A percentile compares a stretch with the other conserved stretches of the same genome.
phyloP scores from a whole-genome alignment of 2,797 vertebrate genomes.

The Acridotheres tristis region DNA sequence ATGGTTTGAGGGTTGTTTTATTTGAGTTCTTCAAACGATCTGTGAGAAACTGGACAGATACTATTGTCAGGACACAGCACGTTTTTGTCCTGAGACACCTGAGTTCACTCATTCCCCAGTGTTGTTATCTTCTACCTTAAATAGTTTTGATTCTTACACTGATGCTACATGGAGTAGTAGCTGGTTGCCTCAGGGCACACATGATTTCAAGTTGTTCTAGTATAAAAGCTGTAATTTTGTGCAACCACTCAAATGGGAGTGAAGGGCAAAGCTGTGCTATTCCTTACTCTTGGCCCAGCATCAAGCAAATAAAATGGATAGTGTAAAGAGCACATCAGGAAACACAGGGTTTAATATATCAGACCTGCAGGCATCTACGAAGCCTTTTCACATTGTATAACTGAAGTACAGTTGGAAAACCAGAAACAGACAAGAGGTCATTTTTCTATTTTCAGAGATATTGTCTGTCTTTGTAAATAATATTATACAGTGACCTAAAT shows the following conservation, averaged over 20 bases:
- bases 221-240: not conserved
- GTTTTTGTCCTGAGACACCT: not conserved
- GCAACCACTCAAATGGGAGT: not conserved
- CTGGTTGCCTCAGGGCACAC: not conserved
- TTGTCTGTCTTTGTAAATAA: not conserved
- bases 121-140: not conserved
- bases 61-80: not conserved
- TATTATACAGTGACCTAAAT: constrained; percentile 4
- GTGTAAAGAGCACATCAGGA: not conserved
- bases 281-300: not conserved
- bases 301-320: not conserved
- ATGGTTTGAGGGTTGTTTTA: not conserved
- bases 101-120: not conserved
- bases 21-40: not conserved
- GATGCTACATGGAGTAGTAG: not conserved
- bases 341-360: not conserved
- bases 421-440: not conserved
- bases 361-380: not conserved
- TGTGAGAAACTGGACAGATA: not conserved
- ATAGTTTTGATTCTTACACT: not conserved
- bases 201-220: not conserved
- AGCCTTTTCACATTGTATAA: not conserved
- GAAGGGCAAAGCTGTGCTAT: not conserved
- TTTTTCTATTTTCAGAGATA: constrained; percentile 17
- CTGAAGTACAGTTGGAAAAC: not conserved